A percentile compares a stretch with the other conserved stretches of the same genome.
Conservation (phyloP, 2,113 vertebrate species). For the Aphyosemion australe region DNA sequence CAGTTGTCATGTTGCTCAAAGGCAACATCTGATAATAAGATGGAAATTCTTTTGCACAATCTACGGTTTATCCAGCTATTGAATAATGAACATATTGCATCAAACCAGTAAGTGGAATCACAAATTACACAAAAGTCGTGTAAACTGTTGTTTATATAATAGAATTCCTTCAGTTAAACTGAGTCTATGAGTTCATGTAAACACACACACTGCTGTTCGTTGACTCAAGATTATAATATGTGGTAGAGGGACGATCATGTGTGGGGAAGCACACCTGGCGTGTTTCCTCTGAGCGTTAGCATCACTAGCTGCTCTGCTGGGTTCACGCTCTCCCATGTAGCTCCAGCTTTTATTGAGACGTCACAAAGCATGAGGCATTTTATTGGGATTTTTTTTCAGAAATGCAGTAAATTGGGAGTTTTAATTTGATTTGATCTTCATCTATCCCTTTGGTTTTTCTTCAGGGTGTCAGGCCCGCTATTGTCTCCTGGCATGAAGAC, state of each 20-base stretch:
- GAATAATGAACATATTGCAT: too few species aligned
- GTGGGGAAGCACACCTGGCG: conserved; percentile 58
- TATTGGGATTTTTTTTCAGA: conserved; percentile 27
- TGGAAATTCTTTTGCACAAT: too few species aligned
- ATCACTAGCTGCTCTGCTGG: conserved; percentile 44
- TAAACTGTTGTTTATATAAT: too few species aligned
- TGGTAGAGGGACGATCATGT: conserved; percentile 58
- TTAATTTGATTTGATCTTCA: conserved; percentile 9
- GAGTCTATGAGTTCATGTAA: conserved; percentile 24
- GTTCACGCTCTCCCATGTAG: conserved; percentile 20
- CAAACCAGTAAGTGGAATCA: too few species aligned
- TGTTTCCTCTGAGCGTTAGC: conserved; percentile 55
- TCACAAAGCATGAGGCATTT: conserved; percentile 43
- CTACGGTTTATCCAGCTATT: too few species aligned
- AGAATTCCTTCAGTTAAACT: too few species aligned
- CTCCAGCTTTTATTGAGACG: conserved; percentile 37
- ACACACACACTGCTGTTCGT: conserved; percentile 60
- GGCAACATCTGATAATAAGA: too few species aligned
- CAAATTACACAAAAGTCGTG: too few species aligned
- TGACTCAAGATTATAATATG: conserved; percentile 48
- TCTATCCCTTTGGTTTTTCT: conserved; percentile 34
- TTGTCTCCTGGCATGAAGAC: conserved; percentile 87
- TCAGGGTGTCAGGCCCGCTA: conserved; percentile 84
- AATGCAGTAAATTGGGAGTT: conserved; percentile 8
- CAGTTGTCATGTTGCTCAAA: too few species aligned